Evolutionary conservation across 1,140 invertebrate species (phyloP).

Genomic region (Subanguina moxae): DNA sequence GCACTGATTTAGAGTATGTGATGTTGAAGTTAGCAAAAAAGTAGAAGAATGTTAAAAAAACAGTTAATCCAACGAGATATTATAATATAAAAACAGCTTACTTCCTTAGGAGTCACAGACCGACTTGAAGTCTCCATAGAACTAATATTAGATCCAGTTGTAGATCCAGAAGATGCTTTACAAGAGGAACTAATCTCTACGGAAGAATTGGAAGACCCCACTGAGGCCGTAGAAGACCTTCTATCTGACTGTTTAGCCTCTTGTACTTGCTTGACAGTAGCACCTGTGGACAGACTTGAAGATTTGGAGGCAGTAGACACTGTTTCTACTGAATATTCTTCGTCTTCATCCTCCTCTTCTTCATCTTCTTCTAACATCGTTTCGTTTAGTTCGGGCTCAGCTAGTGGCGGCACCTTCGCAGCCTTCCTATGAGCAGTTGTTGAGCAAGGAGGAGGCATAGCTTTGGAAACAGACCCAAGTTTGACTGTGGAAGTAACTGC

Average conservation of each 20-base stretch:
- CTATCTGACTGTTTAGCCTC: not conserved
- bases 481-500: not conserved
- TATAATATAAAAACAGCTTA: constrained; percentile 18
- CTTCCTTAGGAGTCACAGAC: constrained; percentile 35
- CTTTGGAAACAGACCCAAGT: not conserved
- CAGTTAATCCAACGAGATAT: too few relatives aligned
- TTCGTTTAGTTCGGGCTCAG: not conserved
- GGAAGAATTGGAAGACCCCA: not conserved
- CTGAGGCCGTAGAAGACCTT: not conserved
- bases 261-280: not conserved
- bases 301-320: not conserved
- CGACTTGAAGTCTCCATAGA: constrained; percentile 32
- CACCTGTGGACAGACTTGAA: not conserved
- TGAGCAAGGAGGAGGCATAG: constrained; percentile 7
- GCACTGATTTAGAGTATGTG: too few relatives aligned
- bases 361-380: not conserved
- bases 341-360: constrained; percentile 4
- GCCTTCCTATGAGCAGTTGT: constrained; percentile 7
- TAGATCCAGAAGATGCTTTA: constrained; percentile 8
- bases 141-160: constrained; percentile 22
- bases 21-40: too few relatives aligned
- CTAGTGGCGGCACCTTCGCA: not conserved
- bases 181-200: not conserved
- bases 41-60: too few relatives aligned
- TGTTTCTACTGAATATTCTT: constrained; percentile 14